Conservation (phyloP, 1,140 invertebrate genomes). For the Drosophila pectinifera region DNA sequence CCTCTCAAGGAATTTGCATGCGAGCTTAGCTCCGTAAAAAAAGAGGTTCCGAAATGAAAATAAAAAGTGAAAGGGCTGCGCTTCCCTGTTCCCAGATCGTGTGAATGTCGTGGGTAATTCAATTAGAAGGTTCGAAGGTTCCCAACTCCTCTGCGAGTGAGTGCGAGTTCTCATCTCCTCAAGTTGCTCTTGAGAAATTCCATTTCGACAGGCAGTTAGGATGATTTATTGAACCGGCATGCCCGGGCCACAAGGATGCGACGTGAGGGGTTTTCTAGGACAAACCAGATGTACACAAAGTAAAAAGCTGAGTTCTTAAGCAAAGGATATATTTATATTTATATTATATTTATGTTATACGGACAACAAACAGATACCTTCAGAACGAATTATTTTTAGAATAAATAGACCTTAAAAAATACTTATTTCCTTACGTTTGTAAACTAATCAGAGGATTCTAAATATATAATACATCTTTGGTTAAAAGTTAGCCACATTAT, state of each 20-base stretch:
- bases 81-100: constrained; percentile 36
- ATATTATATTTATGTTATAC: no score
- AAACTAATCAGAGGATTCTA: no score
- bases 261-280: constrained; percentile 10
- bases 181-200: constrained; percentile 61
- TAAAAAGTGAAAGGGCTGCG: constrained; percentile 55
- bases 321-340: no score
- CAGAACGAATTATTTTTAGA: background rate
- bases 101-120: constrained; percentile 65
- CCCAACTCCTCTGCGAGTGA: background rate
- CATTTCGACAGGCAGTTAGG: constrained; percentile 73
- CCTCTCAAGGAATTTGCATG: constrained; percentile 78
- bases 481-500: background rate
- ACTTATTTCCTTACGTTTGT: background rate
- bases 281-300: constrained; percentile 38
- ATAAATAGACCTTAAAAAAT: background rate
- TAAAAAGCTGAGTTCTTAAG: background rate
- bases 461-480: no score
- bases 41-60: constrained; percentile 12
- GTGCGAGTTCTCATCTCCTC: constrained; percentile 22
- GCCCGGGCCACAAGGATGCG: no score
- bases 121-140: constrained; percentile 50
- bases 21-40: background rate
- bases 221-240: constrained; percentile 80
- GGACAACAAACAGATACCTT: no score